phyloP scores from a whole-genome alignment of 2,113 vertebrate species.

The Pomatorhinus ruficollis region DNA sequence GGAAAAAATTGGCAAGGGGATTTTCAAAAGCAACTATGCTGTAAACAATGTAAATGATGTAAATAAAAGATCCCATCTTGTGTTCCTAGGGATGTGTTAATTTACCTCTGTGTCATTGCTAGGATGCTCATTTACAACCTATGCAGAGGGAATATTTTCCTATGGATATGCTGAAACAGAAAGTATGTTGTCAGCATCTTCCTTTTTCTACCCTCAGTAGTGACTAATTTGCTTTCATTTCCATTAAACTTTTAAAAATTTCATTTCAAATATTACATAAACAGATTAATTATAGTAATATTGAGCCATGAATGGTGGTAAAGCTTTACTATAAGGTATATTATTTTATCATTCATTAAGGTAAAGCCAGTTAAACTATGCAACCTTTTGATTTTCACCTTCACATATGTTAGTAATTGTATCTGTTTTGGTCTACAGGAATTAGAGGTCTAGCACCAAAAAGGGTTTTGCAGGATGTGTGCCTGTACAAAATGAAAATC shows the following conservation, averaged over 20 bases:
- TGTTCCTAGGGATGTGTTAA: neutral
- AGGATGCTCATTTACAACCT: neutral
- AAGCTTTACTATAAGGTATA: constrained; percentile 8
- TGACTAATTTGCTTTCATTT: constrained; percentile 29
- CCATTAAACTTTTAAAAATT: neutral
- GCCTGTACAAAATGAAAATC: neutral
- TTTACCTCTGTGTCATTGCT: neutral
- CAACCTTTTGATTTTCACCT: neutral
- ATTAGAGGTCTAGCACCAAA: neutral
- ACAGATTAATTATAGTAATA: constrained; percentile 44
- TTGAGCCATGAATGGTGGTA: neutral
- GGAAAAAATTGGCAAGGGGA: neutral
- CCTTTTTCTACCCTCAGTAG: neutral
- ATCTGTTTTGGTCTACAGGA: neutral
- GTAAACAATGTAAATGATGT: neutral
- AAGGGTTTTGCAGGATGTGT: neutral
- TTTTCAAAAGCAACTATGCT: neutral
- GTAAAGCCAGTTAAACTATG: constrained; percentile 9
- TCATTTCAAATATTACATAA: constrained; percentile 31
- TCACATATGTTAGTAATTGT: neutral
- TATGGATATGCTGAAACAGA: neutral
- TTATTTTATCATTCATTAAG: constrained; percentile 38
- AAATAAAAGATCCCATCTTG: neutral
- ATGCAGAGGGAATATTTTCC: constrained; percentile 9
- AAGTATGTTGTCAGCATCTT: neutral